Evolutionary conservation across 2,888 invertebrate genomes (phyloP).

Genomic region (Subacronicta megacephala): DNA sequence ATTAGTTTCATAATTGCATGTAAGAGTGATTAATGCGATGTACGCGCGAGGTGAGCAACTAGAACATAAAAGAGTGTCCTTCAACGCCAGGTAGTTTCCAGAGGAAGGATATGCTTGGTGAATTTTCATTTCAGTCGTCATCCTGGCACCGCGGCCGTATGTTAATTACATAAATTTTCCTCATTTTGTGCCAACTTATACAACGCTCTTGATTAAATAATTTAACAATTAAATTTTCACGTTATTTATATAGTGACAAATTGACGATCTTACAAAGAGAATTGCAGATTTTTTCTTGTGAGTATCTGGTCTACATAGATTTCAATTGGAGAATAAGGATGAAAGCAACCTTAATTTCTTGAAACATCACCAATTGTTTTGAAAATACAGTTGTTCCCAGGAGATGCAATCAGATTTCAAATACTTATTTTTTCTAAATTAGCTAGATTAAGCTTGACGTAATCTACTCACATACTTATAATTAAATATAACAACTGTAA

Average conservation of each 20-base stretch:
- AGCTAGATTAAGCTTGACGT: constrained; percentile 28
- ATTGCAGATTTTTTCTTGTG: constrained; percentile 24
- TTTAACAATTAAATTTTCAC: constrained; percentile 13
- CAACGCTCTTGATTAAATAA: constrained; percentile 13
- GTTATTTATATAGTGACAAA: constrained; percentile 14
- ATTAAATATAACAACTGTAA: not conserved
- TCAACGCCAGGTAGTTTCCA: constrained; percentile 73
- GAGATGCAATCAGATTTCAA: constrained; percentile 18
- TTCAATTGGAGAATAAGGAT: constrained; percentile 2
- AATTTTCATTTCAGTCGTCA: constrained; percentile 81
- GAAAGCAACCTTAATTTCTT: constrained; percentile 3
- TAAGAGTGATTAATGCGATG: constrained; percentile 29
- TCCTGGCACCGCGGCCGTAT: constrained; percentile 65
- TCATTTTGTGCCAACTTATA: constrained; percentile 45
- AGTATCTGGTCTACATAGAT: constrained; percentile 36
- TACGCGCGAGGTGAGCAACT: constrained; percentile 81
- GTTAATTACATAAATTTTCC: constrained; percentile 63
- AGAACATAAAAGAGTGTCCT: constrained; percentile 84
- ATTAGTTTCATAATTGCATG: constrained; percentile 51
- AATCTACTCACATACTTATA: constrained; percentile 14
- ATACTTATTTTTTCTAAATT: constrained; percentile 22
- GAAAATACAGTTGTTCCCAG: constrained; percentile 22
- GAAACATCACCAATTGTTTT: constrained; percentile 30
- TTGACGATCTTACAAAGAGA: constrained; percentile 6
- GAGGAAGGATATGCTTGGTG: constrained; percentile 76